These are phyloP conservation scores for Papilio dardanus DNA, from an alignment of 1,140 invertebrate species.

Conservation along the genomic window DNA sequence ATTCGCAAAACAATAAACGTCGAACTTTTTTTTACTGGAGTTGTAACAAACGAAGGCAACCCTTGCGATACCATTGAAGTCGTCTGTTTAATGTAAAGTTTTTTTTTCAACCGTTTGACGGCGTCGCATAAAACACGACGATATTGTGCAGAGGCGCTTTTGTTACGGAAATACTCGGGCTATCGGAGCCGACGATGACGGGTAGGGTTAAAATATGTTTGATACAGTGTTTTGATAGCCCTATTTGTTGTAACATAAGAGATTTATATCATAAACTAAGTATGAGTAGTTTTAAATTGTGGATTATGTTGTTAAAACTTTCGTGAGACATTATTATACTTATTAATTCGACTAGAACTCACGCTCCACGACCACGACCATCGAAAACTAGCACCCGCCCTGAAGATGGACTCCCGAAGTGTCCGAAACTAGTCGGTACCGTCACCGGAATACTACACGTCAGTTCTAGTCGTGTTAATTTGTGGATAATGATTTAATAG, in stretches of 20 bases:
- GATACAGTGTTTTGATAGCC: conserved; percentile 4
- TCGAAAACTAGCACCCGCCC: too few species aligned
- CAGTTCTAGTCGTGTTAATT: too few species aligned
- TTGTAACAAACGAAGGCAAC: conserved; percentile 28
- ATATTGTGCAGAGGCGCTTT: conserved; percentile 50
- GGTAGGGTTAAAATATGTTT: conserved; percentile 30
- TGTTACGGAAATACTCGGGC: conserved; percentile 47
- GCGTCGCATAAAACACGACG: conserved; percentile 47
- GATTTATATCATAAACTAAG: neutral
- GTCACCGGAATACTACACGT: too few species aligned
- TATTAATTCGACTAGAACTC: too few species aligned
- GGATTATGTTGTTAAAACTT: too few species aligned
- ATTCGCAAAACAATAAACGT: conserved; percentile 26
- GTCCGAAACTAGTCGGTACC: too few species aligned
- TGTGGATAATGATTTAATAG: too few species aligned
- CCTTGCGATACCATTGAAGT: conserved; percentile 22
- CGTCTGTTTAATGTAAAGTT: conserved; percentile 44
- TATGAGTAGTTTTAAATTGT: too few species aligned
- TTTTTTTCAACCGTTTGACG: conserved; percentile 42
- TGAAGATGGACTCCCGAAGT: too few species aligned
- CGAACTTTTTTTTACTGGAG: neutral
- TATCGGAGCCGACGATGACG: conserved; percentile 24
- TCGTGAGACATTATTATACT: too few species aligned
- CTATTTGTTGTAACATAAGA: neutral
- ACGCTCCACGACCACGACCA: too few species aligned